Evolutionary conservation across 2,113 vertebrate species (phyloP).

Genomic region (Accipiter cooperii): DNA sequence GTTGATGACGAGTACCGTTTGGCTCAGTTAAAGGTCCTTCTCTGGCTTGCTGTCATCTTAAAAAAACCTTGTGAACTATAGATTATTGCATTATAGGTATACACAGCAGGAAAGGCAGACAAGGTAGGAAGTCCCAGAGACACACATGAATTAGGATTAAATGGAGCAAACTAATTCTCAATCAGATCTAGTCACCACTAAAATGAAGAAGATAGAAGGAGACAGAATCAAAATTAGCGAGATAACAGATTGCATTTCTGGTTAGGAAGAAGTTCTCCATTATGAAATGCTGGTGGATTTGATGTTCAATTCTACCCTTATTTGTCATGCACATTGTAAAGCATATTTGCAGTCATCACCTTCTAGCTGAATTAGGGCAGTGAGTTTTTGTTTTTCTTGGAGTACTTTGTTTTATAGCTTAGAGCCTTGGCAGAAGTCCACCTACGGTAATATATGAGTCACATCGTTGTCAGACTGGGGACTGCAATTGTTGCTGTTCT

Average conservation of each 20-base stretch:
- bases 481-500: background rate
- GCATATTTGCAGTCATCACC: background rate
- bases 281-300: background rate
- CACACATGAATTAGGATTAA: constrained; percentile 33
- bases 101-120: background rate
- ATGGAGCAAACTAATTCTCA: constrained; percentile 50
- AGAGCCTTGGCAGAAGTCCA: background rate
- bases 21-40: background rate
- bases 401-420: background rate
- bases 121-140: background rate
- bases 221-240: constrained; percentile 12
- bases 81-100: background rate
- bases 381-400: background rate
- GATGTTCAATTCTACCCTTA: background rate
- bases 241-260: constrained; percentile 8
- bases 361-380: background rate
- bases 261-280: background rate
- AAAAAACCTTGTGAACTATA: background rate
- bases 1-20: background rate
- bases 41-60: background rate
- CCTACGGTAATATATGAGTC: background rate
- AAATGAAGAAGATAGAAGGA: constrained; percentile 17
- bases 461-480: background rate
- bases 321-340: background rate
- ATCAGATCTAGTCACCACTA: constrained; percentile 4